phyloP scores from a whole-genome alignment of 2,113 vertebrate genomes.

The Psittacara wagleri region DNA sequence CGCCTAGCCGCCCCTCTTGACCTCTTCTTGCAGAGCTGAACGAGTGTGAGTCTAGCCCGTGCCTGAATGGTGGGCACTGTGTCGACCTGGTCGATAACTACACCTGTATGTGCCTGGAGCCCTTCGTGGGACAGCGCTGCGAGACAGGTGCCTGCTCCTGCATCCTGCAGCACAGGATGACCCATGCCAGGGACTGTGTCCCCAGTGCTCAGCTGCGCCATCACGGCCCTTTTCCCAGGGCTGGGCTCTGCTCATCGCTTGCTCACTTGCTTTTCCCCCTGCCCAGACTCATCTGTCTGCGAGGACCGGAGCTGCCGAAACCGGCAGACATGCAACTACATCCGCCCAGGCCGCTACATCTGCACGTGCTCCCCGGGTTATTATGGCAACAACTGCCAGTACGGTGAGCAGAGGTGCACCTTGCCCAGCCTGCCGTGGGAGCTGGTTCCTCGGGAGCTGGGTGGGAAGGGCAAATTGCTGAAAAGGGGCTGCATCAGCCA shows the following conservation, averaged over 20 bases:
- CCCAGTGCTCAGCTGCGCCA: background rate
- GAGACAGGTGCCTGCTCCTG: constrained; percentile 82
- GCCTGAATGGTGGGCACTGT: constrained; percentile 87
- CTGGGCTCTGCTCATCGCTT: background rate
- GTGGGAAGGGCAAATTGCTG: background rate
- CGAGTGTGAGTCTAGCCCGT: constrained; percentile 84
- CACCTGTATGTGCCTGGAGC: constrained; percentile 80
- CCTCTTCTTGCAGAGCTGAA: constrained; percentile 79
- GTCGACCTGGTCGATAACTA: constrained; percentile 80
- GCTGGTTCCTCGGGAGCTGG: background rate
- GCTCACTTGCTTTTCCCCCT: background rate
- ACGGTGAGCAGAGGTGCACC: constrained; percentile 30
- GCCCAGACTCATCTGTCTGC: constrained; percentile 54
- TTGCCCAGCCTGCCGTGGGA: rapidly evolving
- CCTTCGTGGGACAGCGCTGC: constrained; percentile 84
- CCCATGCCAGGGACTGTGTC: rapidly evolving
- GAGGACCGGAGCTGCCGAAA: constrained; percentile 70
- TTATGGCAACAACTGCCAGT: constrained; percentile 80
- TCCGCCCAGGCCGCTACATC: constrained; percentile 66
- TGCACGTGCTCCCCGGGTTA: constrained; percentile 82
- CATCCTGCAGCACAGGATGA: background rate
- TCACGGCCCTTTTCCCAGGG: background rate
- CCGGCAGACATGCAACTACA: constrained; percentile 73
- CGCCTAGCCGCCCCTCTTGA: background rate
- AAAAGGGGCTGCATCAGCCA: background rate